Base-by-base conservation (phyloP, 2,888 invertebrate species). In the Stenichneumon culpator region DNA sequence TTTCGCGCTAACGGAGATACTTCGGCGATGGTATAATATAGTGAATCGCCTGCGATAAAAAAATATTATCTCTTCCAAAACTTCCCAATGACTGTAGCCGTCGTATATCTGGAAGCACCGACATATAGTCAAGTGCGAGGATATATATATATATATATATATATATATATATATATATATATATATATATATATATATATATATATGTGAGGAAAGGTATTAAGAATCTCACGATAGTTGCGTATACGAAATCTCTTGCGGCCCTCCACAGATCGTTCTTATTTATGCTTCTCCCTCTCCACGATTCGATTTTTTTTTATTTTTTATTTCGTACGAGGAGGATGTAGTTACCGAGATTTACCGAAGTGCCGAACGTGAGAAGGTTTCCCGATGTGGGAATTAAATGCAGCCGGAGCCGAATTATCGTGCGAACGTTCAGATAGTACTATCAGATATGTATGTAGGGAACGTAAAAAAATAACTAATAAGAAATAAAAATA, bases 321-420 rank as follows among this genome's bases (percentile, higher is more conserved):
- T 52, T 52, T 63, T 19, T 52, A 22, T 4, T 44, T 54, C 25
- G n/a, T 68, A 54, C 67, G 54, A 70, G 54, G 65, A 63, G 68
- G 52, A 70, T 79, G 65, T 70, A 78, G 81, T 81, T 84, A 73
- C 54, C 47, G 78, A 78, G 81, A 84, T 84, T 84, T 70, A 82
- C 68, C 69, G 54, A 69, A 81, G 81, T 79, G 78, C 78, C 77
- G 78, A 79, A 82, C 78, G 81, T 84, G 78, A 82, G 78, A 65
- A 16, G 63, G 19, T 74, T 84, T 73, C 52, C 9, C 52, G 54
- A 74, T 63, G 47, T 63, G 52, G 54, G 16, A 22, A 52, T 60
- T 57, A 80, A 32, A 77, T 36, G 54, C 44, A 60, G n/a, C 6
- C 7, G 60, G 70, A 68, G 84, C 60, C 52, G 78, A 78, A 81